Base-by-base conservation (phyloP, 2,888 invertebrate species). In the Meteorus colon region DNA sequence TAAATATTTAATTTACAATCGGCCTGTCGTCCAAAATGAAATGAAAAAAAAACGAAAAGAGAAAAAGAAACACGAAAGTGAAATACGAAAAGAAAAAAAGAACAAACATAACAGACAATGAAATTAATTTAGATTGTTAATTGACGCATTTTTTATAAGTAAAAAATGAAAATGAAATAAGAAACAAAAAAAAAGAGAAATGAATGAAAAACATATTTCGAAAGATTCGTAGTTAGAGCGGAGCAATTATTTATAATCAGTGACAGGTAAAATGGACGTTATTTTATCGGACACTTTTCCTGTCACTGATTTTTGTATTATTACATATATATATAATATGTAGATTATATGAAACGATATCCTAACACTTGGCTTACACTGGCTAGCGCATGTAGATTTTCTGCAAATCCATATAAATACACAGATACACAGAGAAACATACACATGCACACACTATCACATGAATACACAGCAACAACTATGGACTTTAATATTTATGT, bases 161-260 rank as follows among this genome's bases (percentile, higher is more conserved):
- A 12, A 12, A 41, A 1, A 41, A 24, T 24, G 24, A 24, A 24
- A 24, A 24, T 24, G 24, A 24, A 24, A 24, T 24, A 24, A 24
- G 24, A 24, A 24, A 24, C n/a, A 65, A 65, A 41, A 71, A 63
- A 65, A 60, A 24, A 24, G 24, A 24, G 24, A 24, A 24, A 24
- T 24, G 41, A 66, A 62, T 3, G 10, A 27, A 34, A 34, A 41
- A 45, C 67, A 68, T 60, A 68, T 73, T 69, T 76, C 83, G 89
- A 88, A 89, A 88, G 89, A 89, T 89, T 89, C 89, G 89, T 88
- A 88, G 19, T 31, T n/a, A 31, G 27, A 62, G 16, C 62, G 62
- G 62, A 31, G 62, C n/a, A 8, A 62, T 62, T 62, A 31, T 62
- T 62, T 29, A 29, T 24, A 29, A 62, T 29, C 62, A 62, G 31